Conservation (phyloP, 2,797 vertebrate genomes). For the Cyprinella venusta region DNA sequence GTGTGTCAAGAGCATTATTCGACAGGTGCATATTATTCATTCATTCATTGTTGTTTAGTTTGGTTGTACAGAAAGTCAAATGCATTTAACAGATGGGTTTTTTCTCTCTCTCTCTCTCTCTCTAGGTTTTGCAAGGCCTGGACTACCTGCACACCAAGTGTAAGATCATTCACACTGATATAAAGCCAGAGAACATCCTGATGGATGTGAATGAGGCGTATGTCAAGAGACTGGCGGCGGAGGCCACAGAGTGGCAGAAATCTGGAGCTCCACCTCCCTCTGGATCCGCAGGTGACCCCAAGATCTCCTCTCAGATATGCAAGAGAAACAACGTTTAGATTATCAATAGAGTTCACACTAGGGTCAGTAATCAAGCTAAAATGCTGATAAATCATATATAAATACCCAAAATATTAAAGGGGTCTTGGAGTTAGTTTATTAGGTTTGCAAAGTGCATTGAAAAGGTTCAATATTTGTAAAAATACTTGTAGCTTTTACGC, state of each 20-base stretch:
- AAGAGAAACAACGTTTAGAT: neutral
- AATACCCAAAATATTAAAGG: neutral
- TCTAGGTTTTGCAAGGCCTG: conserved; percentile 92
- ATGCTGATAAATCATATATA: neutral
- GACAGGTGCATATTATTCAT: conserved; percentile 77
- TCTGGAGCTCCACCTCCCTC: conserved; percentile 91
- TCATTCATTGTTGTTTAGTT: neutral
- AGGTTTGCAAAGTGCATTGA: neutral
- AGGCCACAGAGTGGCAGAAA: conserved; percentile 95
- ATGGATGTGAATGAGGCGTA: conserved; percentile 94
- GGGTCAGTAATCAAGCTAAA: neutral
- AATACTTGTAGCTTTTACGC: neutral
- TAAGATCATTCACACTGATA: conserved; percentile 97
- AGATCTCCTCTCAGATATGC: neutral
- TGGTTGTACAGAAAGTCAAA: no score
- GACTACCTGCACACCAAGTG: conserved; percentile 97
- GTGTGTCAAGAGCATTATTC: conserved; percentile 95
- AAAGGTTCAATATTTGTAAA: neutral
- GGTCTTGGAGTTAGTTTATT: neutral
- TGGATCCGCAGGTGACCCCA: conserved; percentile 88
- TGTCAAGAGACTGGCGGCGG: conserved; percentile 91
- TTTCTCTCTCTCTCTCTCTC: neutral
- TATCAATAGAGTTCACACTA: neutral
- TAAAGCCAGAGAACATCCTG: conserved; percentile 97
- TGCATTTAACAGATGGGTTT: neutral